Conservation (phyloP, 2,888 invertebrate genomes). For the Trissonchulus latispiculum region DNA sequence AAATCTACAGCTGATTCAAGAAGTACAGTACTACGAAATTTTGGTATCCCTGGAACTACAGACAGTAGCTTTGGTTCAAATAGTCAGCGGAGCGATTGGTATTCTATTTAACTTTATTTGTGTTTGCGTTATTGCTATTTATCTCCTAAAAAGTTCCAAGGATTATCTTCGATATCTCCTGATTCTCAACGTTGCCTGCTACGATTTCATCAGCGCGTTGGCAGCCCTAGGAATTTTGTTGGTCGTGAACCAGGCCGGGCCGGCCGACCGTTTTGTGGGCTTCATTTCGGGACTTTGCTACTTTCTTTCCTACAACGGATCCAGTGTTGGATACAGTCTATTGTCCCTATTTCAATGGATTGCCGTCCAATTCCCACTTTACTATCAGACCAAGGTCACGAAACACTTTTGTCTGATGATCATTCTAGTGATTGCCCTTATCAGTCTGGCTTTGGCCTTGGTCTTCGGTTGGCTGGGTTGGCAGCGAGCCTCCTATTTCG, state of each 20-base stretch:
- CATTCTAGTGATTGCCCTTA: background rate
- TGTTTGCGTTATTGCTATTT: background rate
- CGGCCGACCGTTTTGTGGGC: background rate
- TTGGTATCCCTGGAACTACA: background rate
- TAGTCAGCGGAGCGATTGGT: background rate
- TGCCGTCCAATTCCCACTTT: background rate
- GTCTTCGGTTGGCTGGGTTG: background rate
- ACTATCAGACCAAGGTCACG: background rate
- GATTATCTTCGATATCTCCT: background rate
- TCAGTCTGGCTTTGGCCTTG: background rate
- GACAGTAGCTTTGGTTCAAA: background rate
- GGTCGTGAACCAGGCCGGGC: background rate
- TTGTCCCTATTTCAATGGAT: background rate
- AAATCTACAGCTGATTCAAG: background rate
- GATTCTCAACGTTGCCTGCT: background rate
- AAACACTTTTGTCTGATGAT: background rate
- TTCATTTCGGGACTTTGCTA: background rate
- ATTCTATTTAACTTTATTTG: background rate
- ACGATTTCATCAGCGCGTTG: background rate
- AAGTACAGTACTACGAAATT: background rate
- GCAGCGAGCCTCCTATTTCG: background rate
- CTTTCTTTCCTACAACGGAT: background rate
- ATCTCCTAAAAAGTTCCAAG: too few relatives aligned
- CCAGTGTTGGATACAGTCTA: background rate
- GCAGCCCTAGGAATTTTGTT: background rate